These are phyloP conservation scores for Lasioglossum lativentre DNA, from an alignment of 2,888 invertebrate species.

Conservation along the genomic window DNA sequence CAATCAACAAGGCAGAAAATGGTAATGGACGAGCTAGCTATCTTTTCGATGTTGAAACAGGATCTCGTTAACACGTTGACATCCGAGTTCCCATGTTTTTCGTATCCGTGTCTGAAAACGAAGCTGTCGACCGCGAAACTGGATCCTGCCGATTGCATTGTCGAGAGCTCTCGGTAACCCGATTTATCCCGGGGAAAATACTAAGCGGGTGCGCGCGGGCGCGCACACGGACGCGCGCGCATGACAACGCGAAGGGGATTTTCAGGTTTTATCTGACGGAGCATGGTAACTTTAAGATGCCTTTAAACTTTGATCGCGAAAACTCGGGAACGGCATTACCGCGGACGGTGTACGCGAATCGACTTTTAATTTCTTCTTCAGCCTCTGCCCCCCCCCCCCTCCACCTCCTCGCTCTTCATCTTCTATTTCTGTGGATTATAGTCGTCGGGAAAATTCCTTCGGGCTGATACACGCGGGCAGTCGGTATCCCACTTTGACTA, in stretches of 20 bases:
- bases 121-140: conserved; percentile 32
- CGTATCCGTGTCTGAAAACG: conserved; percentile 29
- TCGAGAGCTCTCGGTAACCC: not conserved
- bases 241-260: not conserved
- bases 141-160: conserved; percentile 21
- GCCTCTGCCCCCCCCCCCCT: not conserved
- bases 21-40: not conserved
- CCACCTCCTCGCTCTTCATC: not conserved
- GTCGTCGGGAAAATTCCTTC: conserved; percentile 7
- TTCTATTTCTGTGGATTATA: conserved; percentile 12
- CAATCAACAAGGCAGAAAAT: not conserved
- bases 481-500: conserved; percentile 3
- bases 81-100: conserved; percentile 7
- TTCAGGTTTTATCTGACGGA: conserved; percentile 14
- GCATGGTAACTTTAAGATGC: conserved; percentile 10
- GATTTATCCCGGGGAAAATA: conserved; percentile 27
- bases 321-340: conserved; percentile 24
- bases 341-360: conserved; percentile 26
- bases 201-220: not conserved
- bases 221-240: not conserved
- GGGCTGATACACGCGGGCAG: conserved; percentile 11
- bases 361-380: conserved; percentile 47
- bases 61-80: conserved; percentile 11
- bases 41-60: not conserved
- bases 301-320: conserved; percentile 49